Conservation (phyloP, 2,888 invertebrate genomes). For the Harpalus rufipes region DNA sequence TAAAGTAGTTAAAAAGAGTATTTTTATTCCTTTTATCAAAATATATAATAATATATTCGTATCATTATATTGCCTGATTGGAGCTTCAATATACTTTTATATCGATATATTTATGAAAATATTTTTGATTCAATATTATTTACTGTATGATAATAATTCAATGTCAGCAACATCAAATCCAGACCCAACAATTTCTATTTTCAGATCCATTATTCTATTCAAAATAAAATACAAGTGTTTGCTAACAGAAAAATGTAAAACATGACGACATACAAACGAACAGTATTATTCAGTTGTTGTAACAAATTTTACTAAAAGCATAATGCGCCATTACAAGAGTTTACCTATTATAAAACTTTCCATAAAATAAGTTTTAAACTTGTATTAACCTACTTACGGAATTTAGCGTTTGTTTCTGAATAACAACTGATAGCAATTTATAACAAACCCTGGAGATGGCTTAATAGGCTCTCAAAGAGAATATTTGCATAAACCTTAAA, state of each 20-base stretch:
- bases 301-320: neutral
- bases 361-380: conserved; percentile 45
- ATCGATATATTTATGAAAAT: too few relatives aligned
- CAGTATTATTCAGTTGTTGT: neutral
- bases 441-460: conserved; percentile 27
- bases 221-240: neutral
- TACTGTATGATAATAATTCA: too few relatives aligned
- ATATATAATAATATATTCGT: too few relatives aligned
- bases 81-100: too few relatives aligned
- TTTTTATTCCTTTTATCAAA: too few relatives aligned
- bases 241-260: neutral
- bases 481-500: conserved; percentile 42
- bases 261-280: neutral
- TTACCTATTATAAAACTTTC: conserved; percentile 36
- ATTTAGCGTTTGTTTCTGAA: conserved; percentile 25
- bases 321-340: conserved; percentile 5
- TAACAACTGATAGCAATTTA: conserved; percentile 48
- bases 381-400: conserved; percentile 45
- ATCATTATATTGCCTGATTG: too few relatives aligned
- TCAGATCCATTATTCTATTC: neutral
- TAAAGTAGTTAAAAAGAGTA: too few relatives aligned
- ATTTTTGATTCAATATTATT: too few relatives aligned
- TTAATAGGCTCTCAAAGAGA: conserved; percentile 39
- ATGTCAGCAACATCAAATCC: too few relatives aligned
- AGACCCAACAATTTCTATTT: neutral